Base-by-base conservation (phyloP, 2,113 vertebrate species). In the Dipodomys stephensi region DNA sequence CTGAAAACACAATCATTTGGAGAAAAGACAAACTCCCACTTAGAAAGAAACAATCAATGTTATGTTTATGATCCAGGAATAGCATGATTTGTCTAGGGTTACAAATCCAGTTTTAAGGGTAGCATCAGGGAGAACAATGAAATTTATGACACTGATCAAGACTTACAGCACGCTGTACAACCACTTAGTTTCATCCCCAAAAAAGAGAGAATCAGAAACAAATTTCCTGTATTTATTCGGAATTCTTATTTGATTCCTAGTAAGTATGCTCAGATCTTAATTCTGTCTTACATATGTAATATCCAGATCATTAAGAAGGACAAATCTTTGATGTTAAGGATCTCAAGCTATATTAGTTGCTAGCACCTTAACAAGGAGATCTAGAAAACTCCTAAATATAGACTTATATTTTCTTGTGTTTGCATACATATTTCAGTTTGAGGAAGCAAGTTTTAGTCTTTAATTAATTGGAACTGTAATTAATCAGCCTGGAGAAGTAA, bases 391-490 rank as follows among this genome's bases (percentile, higher is more conserved):
- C 83, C 64, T 71, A 86, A 92, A 95, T 89, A 25, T 81, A 92
- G 83, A 83, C 93, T 88, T 91, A 73, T 74, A 92, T 91, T 94
- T 94, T 88, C 67, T 25, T 67, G 68, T 95, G 93, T 95, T 96
- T 95, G 94, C 88, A 93, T 92, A 95, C 72, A 90, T 69, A 69
- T 95, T 93, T 80, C 80, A 88, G 57, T 89, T 80, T 83, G 53
- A 93, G 83, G 91, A 94, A 94, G 92, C 25, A 87, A 86, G 81
- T 95, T 94, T 94, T 92, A 81, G 87, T 94, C 83, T 91, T 94
- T 95, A 96, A 92, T 96, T 96, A 93, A 96, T 89, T 88, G 71
- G 25, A 92, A 91, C 46, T 69, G 12, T 83, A 95, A 95, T 95
- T 84, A 95, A 91, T 94, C 83, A 89, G 76, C 83, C 46, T 87